Base-by-base conservation (phyloP, 1,140 invertebrate species). In the Drosophila malerkotliana region DNA sequence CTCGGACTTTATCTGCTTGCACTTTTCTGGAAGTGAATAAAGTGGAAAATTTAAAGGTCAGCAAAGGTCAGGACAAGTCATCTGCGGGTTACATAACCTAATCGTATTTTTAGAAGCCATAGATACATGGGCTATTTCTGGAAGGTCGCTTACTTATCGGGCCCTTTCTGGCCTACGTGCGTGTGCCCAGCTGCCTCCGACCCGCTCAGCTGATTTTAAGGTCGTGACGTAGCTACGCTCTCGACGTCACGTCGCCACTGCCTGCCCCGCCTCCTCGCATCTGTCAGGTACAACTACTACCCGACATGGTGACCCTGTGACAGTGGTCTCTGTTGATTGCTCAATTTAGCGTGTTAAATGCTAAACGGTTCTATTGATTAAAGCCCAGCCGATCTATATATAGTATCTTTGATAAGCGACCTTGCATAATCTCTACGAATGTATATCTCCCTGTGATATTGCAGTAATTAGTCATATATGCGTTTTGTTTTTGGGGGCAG, bases 1-100 rank as follows among this genome's bases (percentile, higher is more conserved):
- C 69, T 88, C 64, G 6, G 73, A 32, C 59, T 90, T 88, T 28
- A 78, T 28, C 72, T 90, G 84, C 62, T 72, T 90, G 76, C 77
- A 91, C 53, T 90, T 92, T 89, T 79, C 90, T 92, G 90, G 45
- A 77, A 92, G 21, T 15, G 9, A 61, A 48, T 37, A 6, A 44
- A 74, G 53, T 24, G 39, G 7, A 59, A 34, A 28, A 26, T 60
- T 44, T 32, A 30, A 37, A 10, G 15, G 39, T 84, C 76, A 84
- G 51, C 66, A 34, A 26, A 41, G 21, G 18, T 51, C 37, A 37
- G 34, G 41, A 1, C 41, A 12, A 37, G 10, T 9, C n/a, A 44
- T 41, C 37, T 18, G 6, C 2, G 7, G n/a, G 41, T 44, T 15
- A 44, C 14, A 44, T 15, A 15, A 44, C 15, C 14, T 15, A 18